Evolutionary conservation across 2,888 invertebrate genomes (phyloP).

Genomic region (Tuta absoluta): DNA sequence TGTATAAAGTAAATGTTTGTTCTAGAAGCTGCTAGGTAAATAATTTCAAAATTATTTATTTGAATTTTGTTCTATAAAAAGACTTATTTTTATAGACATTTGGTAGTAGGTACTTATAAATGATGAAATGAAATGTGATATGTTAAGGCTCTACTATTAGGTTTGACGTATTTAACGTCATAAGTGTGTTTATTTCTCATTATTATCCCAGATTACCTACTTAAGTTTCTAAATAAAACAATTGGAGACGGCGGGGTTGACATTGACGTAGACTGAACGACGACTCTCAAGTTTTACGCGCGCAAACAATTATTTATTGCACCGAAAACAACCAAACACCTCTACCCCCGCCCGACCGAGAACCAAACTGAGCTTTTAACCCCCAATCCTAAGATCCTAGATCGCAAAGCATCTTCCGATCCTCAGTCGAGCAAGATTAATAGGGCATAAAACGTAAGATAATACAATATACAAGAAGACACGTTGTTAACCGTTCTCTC

Average conservation of each 20-base stretch:
- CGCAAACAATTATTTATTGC: slow-evolving; percentile 80
- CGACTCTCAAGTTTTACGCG: slow-evolving; percentile 76
- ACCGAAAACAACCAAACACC: slow-evolving; percentile 62
- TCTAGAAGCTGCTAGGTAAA: background rate
- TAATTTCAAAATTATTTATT: background rate
- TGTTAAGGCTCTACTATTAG: background rate
- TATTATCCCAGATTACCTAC: slow-evolving; percentile 68
- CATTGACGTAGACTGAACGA: slow-evolving; percentile 59
- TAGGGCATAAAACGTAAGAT: slow-evolving; percentile 81
- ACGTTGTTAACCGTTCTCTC: slow-evolving; percentile 83
- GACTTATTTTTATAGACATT: no score
- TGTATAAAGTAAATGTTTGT: background rate
- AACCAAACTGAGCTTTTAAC: slow-evolving; percentile 51
- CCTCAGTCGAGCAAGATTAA: slow-evolving; percentile 75
- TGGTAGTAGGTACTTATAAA: no score
- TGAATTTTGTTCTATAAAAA: no score
- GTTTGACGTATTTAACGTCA: background rate
- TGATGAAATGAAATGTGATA: no score
- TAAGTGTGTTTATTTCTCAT: slow-evolving; percentile 28
- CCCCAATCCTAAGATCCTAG: slow-evolving; percentile 44
- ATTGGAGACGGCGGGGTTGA: slow-evolving; percentile 50
- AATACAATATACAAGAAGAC: slow-evolving; percentile 84
- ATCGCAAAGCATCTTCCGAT: slow-evolving; percentile 44
- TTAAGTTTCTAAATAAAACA: slow-evolving; percentile 67
- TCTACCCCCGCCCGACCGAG: slow-evolving; percentile 42